These are phyloP conservation scores for Sprattus sprattus DNA, from an alignment of 2,113 vertebrate species.

Conservation along the genomic window DNA sequence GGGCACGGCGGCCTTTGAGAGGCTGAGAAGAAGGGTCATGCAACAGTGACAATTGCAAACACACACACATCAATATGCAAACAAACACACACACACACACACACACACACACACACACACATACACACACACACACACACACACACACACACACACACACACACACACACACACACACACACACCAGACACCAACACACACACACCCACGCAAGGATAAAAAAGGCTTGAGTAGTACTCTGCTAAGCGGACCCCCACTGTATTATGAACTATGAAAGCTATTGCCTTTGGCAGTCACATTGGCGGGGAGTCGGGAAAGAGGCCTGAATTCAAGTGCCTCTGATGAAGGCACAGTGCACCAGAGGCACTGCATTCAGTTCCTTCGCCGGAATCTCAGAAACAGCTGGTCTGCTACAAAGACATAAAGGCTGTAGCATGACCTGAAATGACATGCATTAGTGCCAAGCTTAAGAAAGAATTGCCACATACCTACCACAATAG, in stretches of 20 bases:
- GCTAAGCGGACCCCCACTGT: neutral
- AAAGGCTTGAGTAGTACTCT: neutral
- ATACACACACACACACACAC: slow-evolving; percentile 17
- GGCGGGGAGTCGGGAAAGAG: neutral
- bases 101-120: slow-evolving; percentile 19
- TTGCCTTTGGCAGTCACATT: neutral
- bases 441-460: neutral
- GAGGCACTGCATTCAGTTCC: neutral
- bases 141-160: slow-evolving; percentile 18
- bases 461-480: neutral
- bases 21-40: neutral
- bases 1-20: neutral
- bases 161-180: slow-evolving; percentile 32
- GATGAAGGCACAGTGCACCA: neutral
- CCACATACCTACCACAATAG: neutral
- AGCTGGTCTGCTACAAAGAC: neutral
- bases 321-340: neutral
- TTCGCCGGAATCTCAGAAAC: neutral
- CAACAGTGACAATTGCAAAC: slow-evolving; percentile 13
- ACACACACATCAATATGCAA: slow-evolving; percentile 11
- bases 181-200: slow-evolving; percentile 25
- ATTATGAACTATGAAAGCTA: neutral
- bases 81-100: slow-evolving; percentile 21
- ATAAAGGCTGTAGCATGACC: neutral
- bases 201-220: slow-evolving; percentile 6